phyloP scores from a whole-genome alignment of 2,113 vertebrate genomes.

The Caranx ignobilis region DNA sequence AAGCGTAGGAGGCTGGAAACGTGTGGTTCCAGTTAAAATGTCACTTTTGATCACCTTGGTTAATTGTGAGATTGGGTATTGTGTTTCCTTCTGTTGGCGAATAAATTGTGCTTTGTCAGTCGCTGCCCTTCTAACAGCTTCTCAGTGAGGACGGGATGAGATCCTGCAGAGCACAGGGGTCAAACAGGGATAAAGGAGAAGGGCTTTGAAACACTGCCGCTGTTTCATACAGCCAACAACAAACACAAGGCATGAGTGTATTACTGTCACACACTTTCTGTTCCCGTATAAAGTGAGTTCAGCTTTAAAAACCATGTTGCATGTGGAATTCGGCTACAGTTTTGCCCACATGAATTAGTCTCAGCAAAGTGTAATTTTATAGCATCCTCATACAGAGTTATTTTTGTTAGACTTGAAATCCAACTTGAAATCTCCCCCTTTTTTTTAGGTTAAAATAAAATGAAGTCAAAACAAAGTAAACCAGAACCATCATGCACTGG shows the following conservation, averaged over 20 bases:
- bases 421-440: too few relatives aligned
- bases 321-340: too few relatives aligned
- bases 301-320: not conserved
- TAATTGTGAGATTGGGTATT: slow-evolving; percentile 53
- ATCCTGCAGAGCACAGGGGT: slow-evolving; percentile 12
- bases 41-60: slow-evolving; percentile 45
- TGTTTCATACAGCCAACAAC: not conserved
- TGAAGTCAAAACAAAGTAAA: too few relatives aligned
- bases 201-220: slow-evolving; percentile 8
- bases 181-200: slow-evolving; percentile 26
- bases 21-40: slow-evolving; percentile 63
- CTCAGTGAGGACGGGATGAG: slow-evolving; percentile 28
- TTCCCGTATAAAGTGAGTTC: not conserved
- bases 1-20: slow-evolving; percentile 20
- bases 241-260: not conserved
- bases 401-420: too few relatives aligned
- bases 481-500: too few relatives aligned
- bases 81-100: slow-evolving; percentile 18
- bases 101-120: slow-evolving; percentile 32
- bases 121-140: slow-evolving; percentile 13
- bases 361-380: too few relatives aligned
- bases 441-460: too few relatives aligned
- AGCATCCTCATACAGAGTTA: too few relatives aligned
- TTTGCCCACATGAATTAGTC: too few relatives aligned
- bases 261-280: not conserved